Evolutionary conservation across 2,797 vertebrate genomes (phyloP).

Genomic region (Sebastes cheni): DNA sequence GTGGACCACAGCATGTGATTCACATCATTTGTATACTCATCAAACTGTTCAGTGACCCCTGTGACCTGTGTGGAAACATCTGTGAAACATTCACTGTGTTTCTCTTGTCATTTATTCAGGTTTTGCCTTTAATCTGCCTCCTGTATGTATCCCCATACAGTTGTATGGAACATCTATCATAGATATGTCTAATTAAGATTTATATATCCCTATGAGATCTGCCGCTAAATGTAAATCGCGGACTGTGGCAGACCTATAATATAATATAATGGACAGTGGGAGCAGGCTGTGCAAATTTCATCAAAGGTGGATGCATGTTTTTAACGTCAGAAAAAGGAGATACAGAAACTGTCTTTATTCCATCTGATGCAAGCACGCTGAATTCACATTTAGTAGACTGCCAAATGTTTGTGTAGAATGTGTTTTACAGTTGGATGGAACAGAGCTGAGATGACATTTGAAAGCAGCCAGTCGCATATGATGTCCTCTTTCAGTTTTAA

Average conservation of each 20-base stretch:
- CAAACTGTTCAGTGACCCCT: background rate
- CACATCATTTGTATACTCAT: background rate
- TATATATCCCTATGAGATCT: conserved; percentile 18
- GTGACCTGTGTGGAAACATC: background rate
- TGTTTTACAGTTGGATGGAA: conserved; percentile 39
- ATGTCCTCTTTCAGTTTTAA: conserved; percentile 59
- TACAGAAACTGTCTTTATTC: conserved; percentile 1
- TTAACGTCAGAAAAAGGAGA: background rate
- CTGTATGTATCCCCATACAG: background rate
- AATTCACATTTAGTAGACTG: conserved; percentile 20
- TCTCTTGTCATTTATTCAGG: too few species aligned
- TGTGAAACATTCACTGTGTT: background rate
- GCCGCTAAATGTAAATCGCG: conserved; percentile 5
- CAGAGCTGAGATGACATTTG: conserved; percentile 32
- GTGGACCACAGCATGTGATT: background rate
- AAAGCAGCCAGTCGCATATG: conserved; percentile 45
- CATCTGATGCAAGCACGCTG: conserved; percentile 9
- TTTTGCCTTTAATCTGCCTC: background rate
- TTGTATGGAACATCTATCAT: background rate
- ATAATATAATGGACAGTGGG: conserved; percentile 12
- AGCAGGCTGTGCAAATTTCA: background rate
- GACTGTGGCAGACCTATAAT: background rate
- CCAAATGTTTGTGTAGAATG: conserved; percentile 31
- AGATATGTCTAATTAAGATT: conserved; percentile 11
- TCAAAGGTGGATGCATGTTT: conserved; percentile 25